Percentiles rank a stretch among this genome's conserved stretches.
Conservation (phyloP, 1,140 invertebrate genomes). For the Cheumatopsyche charites region DNA sequence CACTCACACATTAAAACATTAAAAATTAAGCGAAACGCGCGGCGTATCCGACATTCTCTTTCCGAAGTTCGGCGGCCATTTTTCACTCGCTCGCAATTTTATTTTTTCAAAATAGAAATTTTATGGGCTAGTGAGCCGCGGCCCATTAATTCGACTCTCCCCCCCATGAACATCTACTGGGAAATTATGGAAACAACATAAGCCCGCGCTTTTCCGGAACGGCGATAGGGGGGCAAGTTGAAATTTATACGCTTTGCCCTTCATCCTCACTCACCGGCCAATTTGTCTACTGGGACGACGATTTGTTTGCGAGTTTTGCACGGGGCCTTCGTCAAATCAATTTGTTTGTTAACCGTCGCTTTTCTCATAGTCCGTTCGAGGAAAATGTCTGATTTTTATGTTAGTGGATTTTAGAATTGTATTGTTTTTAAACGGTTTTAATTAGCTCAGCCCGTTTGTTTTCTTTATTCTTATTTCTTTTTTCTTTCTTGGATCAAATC, state of each 20-base stretch:
- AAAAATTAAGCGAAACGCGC: too few species aligned
- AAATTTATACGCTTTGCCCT: conserved; percentile 33
- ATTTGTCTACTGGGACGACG: conserved; percentile 36
- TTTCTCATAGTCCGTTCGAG: too few species aligned
- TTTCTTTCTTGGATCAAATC: too few species aligned
- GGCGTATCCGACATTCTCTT: background rate
- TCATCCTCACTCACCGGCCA: conserved; percentile 38
- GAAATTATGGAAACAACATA: conserved; percentile 35
- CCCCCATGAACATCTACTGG: conserved; percentile 21
- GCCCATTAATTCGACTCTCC: conserved; percentile 22
- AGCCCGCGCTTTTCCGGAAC: background rate
- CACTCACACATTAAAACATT: too few species aligned
- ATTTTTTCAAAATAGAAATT: conserved; percentile 35
- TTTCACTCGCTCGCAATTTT: background rate
- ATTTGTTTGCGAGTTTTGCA: conserved; percentile 30
- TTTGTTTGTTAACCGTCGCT: background rate
- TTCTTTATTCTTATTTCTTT: too few species aligned
- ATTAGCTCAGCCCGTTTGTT: too few species aligned
- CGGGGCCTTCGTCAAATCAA: conserved; percentile 30
- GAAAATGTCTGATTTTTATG: too few species aligned
- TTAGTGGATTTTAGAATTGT: too few species aligned
- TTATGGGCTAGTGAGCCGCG: conserved; percentile 34
- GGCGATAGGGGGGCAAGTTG: conserved; percentile 31
- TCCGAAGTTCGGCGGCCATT: background rate
- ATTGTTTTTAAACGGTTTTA: too few species aligned